Evolutionary conservation across 2,797 vertebrate genomes (phyloP).

Genomic region (Rhynchonycteris naso): DNA sequence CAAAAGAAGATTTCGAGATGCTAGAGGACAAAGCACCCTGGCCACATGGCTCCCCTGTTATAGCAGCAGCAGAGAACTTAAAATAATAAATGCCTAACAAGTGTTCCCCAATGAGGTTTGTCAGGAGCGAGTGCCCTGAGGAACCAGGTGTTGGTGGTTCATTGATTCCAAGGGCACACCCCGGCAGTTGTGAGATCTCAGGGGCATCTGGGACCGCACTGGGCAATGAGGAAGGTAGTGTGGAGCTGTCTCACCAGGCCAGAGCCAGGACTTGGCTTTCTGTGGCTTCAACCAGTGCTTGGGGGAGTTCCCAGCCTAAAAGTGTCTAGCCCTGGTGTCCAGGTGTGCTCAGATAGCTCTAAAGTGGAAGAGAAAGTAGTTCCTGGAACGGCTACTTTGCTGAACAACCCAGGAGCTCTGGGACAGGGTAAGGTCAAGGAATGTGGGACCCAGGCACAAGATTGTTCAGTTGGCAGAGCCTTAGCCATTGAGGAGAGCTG

Average conservation of each 20-base stretch:
- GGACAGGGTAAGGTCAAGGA: not conserved
- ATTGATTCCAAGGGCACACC: not conserved
- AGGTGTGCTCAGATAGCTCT: not conserved
- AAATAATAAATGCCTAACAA: not conserved
- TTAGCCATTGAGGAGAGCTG: not conserved
- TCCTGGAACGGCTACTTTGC: not conserved
- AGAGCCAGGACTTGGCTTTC: not conserved
- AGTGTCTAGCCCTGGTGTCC: not conserved
- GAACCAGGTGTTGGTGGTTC: not conserved
- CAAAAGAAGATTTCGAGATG: not conserved
- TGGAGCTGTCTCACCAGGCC: not conserved
- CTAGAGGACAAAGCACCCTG: not conserved
- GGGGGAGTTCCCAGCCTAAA: not conserved
- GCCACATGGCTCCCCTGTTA: no score
- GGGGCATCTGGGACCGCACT: not conserved
- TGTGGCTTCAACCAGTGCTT: not conserved
- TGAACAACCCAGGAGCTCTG: not conserved
- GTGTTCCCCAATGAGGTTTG: not conserved
- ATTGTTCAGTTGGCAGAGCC: not conserved
- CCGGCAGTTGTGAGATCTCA: not conserved
- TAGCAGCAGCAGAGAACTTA: not conserved
- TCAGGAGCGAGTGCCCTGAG: not conserved
- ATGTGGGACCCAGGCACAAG: not conserved
- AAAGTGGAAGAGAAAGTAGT: not conserved
- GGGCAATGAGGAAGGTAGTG: fast-evolving